Evolutionary conservation across 2,113 vertebrate species (phyloP), one percentile per base, ranked within the genome.

Genomic region (Aix galericulata): DNA sequence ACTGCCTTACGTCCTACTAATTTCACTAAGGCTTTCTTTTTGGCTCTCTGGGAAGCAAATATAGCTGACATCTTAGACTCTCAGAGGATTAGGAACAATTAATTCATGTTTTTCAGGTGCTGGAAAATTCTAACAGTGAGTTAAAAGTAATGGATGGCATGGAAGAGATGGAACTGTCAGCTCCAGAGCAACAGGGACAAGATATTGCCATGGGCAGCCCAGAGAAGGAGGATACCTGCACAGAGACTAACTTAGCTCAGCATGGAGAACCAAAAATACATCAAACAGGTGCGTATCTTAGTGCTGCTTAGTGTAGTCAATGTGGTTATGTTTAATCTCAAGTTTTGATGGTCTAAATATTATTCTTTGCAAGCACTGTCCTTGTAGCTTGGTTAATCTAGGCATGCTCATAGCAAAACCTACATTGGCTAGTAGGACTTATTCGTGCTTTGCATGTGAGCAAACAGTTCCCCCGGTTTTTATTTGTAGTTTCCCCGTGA

Each of bases 201-300:
- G 97, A 97, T 29, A 15, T 91, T 4, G 8, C 79, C 63, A 95
- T 97, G 95, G 17, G 48, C 85, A 96, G 96, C 26, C 96, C 82
- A 0, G 95, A 93, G 72, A 88, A 89, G 63, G 85, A 89, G 59
- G 82, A 50, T 69, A 63, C 18, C 4, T 9, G 25, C 17, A 8
- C 46, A 22, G 55, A 48, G 6, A 21, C 44, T 7, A 8, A n/a
- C 58, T 27, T 27, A 8, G 26, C n/a, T 79, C 34, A 25, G 9
- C 17, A 86, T 69, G 83, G 23, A 94, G 81, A 92, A 56, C 44
- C 48, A 62, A 40, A 93, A 7, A 25, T 7, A 3, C 77, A 48
- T 44, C 69, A 21, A 5, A 46, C 67, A 76, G 91, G 96, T 97
- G 20, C 9, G 2, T 21, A 3, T 66, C 59, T 34, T 23, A 11